phyloP scores from a whole-genome alignment of 2,888 invertebrate species.

The Cosmia trapezina region DNA sequence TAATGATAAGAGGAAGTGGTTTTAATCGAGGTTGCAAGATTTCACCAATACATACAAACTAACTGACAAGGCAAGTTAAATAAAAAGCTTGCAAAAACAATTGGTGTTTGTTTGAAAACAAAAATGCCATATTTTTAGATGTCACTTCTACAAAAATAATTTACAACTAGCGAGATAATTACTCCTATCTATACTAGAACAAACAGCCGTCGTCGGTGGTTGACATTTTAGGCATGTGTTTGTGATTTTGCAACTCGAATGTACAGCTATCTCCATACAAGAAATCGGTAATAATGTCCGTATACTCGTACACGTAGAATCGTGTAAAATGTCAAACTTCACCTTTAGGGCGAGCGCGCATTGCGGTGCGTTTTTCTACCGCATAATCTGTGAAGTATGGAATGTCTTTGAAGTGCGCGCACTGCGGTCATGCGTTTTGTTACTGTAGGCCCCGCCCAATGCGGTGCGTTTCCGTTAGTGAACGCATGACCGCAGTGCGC shows the following conservation, averaged over 20 bases:
- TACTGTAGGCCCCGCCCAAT: no score
- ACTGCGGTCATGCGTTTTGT: no score
- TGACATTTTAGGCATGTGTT: slow-evolving; percentile 23
- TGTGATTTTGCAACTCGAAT: slow-evolving; percentile 27
- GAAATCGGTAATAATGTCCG: slow-evolving; percentile 2
- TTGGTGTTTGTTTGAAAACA: not conserved
- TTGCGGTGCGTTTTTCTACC: no score
- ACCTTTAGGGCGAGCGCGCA: no score
- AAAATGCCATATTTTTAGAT: slow-evolving; percentile 14
- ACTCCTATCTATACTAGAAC: slow-evolving; percentile 41
- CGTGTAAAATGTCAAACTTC: slow-evolving; percentile 32
- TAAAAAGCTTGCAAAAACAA: not conserved
- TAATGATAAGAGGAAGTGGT: no score
- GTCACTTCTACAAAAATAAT: slow-evolving; percentile 51
- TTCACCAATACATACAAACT: no score
- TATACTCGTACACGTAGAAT: slow-evolving; percentile 8
- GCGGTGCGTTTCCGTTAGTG: no score
- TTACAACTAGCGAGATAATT: slow-evolving; percentile 57
- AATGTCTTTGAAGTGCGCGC: no score
- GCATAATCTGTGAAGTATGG: no score
- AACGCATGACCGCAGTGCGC: no score
- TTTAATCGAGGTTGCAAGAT: no score
- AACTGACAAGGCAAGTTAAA: no score
- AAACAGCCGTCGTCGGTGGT: slow-evolving; percentile 1
- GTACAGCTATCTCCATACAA: slow-evolving; percentile 1